Percentiles rank a stretch among this genome's conserved stretches.
phyloP scores from a whole-genome alignment of 2,888 invertebrate species.

The Eupithecia inturbata region DNA sequence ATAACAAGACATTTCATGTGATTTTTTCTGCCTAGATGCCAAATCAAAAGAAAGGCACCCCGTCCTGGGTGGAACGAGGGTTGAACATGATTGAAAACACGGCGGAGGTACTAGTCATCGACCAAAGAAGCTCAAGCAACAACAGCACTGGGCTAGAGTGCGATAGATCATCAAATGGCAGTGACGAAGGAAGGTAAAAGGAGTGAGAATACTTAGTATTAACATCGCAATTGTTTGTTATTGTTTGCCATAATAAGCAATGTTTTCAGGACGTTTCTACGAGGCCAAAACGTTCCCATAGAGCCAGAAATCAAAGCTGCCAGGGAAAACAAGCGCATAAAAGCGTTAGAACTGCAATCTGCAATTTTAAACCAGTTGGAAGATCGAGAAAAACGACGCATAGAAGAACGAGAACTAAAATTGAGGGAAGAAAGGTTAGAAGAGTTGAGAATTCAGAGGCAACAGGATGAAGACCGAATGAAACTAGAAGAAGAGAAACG shows the following conservation, averaged over 20 bases:
- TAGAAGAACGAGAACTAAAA: conserved; percentile 90
- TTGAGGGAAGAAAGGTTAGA: conserved; percentile 91
- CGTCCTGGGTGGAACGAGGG: conserved; percentile 85
- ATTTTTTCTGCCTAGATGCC: conserved; percentile 64
- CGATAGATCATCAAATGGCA: conserved; percentile 77
- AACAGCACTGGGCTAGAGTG: conserved; percentile 74
- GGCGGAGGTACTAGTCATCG: conserved; percentile 83
- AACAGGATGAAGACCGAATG: conserved; percentile 88
- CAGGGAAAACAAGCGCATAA: conserved; percentile 91
- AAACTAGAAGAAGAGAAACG: conserved; percentile 89
- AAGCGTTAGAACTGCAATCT: conserved; percentile 93
- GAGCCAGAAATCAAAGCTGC: conserved; percentile 92
- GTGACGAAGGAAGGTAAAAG: conserved; percentile 76
- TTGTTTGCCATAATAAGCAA: not conserved
- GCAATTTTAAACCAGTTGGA: conserved; percentile 93
- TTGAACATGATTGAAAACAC: conserved; percentile 80
- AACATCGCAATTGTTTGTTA: not conserved
- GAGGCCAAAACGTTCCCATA: conserved; percentile 94
- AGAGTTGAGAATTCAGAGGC: conserved; percentile 89
- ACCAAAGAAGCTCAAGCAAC: conserved; percentile 80
- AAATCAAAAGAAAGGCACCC: conserved; percentile 80
- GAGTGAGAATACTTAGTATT: not conserved
- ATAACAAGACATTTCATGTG: not conserved
- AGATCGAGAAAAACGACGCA: conserved; percentile 90
- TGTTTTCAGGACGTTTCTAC: conserved; percentile 86